phyloP scores from a whole-genome alignment of 1,140 invertebrate species.

The Brachionus paranguensis region DNA sequence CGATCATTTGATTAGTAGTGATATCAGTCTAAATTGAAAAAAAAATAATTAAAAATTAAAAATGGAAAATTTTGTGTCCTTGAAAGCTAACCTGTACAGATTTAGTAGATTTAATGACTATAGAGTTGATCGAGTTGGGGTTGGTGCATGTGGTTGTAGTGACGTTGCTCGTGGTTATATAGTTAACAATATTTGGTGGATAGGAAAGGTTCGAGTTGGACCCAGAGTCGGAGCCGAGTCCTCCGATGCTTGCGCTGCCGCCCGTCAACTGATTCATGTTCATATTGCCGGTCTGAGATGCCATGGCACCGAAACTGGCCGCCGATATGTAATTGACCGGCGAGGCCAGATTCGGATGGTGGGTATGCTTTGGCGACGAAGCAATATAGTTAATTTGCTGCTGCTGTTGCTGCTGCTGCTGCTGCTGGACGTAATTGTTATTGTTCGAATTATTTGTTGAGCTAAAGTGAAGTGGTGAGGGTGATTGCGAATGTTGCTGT shows the following conservation, averaged over 20 bases:
- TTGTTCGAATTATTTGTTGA: not conserved
- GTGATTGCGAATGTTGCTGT: conserved; percentile 31
- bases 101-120: not conserved
- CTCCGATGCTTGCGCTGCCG: not conserved
- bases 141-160: not conserved
- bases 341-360: conserved; percentile 10
- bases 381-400: not conserved
- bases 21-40: conserved; percentile 5
- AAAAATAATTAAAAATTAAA: not conserved
- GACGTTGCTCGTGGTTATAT: conserved; percentile 5
- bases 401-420: not conserved
- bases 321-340: conserved; percentile 26
- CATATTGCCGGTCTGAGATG: not conserved
- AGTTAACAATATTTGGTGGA: conserved; percentile 24
- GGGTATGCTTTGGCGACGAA: conserved; percentile 18
- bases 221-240: conserved; percentile 20
- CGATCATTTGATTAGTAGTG: conserved; percentile 34
- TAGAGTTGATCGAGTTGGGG: not conserved
- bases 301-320: not conserved
- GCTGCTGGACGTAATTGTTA: conserved; percentile 17
- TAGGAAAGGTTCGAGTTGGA: conserved; percentile 34
- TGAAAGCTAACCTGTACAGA: not conserved
- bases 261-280: not conserved
- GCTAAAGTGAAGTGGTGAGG: conserved; percentile 32
- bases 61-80: not conserved